Conservation (phyloP, 2,797 vertebrate genomes). For the Schizothorax lantsangensis region DNA sequence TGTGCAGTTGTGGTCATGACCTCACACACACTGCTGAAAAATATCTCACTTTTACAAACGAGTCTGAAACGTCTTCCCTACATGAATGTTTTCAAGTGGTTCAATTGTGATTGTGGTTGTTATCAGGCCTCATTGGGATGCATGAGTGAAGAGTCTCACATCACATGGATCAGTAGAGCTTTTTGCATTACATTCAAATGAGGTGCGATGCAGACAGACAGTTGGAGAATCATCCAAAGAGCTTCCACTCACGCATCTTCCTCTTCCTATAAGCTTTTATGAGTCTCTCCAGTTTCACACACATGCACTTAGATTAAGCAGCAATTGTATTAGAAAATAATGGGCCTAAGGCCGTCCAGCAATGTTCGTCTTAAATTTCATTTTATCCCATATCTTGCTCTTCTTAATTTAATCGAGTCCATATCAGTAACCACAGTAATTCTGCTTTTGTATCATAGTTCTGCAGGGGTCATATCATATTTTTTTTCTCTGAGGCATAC, state of each 20-base stretch:
- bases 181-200: conserved; percentile 33
- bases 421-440: not conserved
- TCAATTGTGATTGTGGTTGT: conserved; percentile 12
- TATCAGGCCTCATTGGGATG: conserved; percentile 5
- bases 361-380: not conserved
- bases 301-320: conserved; percentile 2
- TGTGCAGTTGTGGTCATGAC: conserved; percentile 37
- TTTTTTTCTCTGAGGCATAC: not conserved
- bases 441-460: not conserved
- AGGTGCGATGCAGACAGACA: not conserved
- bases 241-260: not conserved
- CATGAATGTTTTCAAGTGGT: not conserved
- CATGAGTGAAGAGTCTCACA: not conserved
- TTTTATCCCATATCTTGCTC: not conserved
- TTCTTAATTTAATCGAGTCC: not conserved
- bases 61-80: not conserved
- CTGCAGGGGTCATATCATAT: not conserved
- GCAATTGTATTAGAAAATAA: conserved; percentile 34
- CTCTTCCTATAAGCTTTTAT: conserved; percentile 19
- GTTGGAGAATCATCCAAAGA: not conserved
- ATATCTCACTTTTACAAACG: conserved; percentile 16
- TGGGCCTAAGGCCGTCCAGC: conserved; percentile 9
- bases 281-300: conserved; percentile 7
- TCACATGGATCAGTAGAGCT: not conserved
- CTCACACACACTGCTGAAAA: conserved; percentile 21